Base-by-base conservation (phyloP, 1,140 invertebrate species). In the Hetaerina americana region DNA sequence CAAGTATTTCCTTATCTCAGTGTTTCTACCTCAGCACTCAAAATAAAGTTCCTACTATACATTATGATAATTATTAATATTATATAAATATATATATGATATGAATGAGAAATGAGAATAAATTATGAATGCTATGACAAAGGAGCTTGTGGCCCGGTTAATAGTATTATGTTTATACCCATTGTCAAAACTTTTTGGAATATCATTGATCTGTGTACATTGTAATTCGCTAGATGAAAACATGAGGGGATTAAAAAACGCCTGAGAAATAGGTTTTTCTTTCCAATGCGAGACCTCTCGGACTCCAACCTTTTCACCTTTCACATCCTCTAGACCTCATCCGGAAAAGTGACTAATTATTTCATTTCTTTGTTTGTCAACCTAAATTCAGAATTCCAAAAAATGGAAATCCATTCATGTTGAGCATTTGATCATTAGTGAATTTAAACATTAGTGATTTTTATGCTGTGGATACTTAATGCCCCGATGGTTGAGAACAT, bases 31-130 rank as follows among this genome's bases (percentile, higher is more conserved):
- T 57, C 40, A 57, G 40, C 40, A 57, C 40, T 57, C 22, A 57
- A 57, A 57, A 57, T n/a, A n/a, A 57, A 57, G 40, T 57, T 57
- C 40, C 40, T 57, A 57, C 15, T 57, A 57, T 57, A 57, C 40
- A 57, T 57, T 57, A 57, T 18, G 40, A 57, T 57, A 57, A 71
- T 26, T 27, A 67, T 26, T 66, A 26, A 27, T 66, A 22, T 66
- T 71, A 26, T 66, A 71, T 71, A 71, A 66, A 71, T 71, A 71
- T 71, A 71, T 71, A 71, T 66, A 71, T 66, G 40, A n/a, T 15
- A 24, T 8, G 25, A 66, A 28, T 15, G 10, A 26, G 12, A 66
- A 40, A 12, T 25, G 26, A n/a, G 27, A 27, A 66, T 66, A 66
- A 40, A 40, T 15, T 66, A 26, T 66, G 27, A 31, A n/a, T 71